Evolutionary conservation across 2,113 vertebrate genomes (phyloP).

Genomic region (Mustelus asterias): DNA sequence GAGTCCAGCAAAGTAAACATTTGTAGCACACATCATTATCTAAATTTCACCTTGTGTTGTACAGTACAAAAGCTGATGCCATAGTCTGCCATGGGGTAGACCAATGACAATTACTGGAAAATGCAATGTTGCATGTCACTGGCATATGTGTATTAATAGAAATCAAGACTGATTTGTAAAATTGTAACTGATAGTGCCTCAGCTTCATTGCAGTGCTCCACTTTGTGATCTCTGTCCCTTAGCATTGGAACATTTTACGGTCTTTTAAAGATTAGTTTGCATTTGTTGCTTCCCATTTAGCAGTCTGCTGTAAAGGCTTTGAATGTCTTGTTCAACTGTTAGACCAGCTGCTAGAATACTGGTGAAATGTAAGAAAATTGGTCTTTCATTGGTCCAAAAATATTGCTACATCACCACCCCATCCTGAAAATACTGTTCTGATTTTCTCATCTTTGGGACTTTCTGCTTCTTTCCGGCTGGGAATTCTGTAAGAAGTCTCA

Average conservation of each 20-base stretch:
- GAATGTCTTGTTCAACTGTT: background rate
- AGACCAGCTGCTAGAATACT: background rate
- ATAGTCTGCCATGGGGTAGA: too few species aligned
- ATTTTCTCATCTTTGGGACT: background rate
- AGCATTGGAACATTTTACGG: background rate
- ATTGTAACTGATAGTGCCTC: background rate
- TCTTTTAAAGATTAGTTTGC: background rate
- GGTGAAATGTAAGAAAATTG: background rate
- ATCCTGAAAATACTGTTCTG: background rate
- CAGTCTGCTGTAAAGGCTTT: background rate
- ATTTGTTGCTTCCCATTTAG: background rate
- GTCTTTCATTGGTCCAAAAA: background rate
- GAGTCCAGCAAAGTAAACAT: background rate
- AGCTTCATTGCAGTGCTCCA: background rate
- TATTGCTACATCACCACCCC: background rate
- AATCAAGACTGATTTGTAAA: background rate
- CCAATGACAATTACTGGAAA: background rate
- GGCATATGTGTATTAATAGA: too few species aligned
- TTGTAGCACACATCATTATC: background rate
- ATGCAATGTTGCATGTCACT: background rate
- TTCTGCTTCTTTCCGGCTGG: background rate
- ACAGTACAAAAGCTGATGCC: background rate
- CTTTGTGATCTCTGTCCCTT: background rate
- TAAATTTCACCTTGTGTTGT: background rate
- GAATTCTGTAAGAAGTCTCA: too few species aligned